phyloP scores from a whole-genome alignment of 2,888 invertebrate species.

The Pristionchus arcanus region DNA sequence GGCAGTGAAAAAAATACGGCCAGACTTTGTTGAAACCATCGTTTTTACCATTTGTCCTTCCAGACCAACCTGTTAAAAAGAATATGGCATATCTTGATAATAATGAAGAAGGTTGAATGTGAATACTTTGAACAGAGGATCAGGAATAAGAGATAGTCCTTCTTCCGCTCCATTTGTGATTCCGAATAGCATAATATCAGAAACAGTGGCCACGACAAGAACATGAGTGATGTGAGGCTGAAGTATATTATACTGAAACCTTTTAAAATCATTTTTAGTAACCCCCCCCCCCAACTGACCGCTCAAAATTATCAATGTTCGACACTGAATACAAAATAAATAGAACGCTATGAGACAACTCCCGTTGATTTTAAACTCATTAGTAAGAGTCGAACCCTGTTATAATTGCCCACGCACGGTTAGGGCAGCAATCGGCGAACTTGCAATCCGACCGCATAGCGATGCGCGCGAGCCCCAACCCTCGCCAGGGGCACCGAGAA shows the following conservation, averaged over 20 bases:
- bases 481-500: too few species aligned
- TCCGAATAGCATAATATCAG: constrained; percentile 93
- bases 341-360: too few species aligned
- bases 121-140: constrained; percentile 87
- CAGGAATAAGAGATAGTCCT: constrained; percentile 63
- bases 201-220: constrained; percentile 93
- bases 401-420: too few species aligned
- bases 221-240: constrained; percentile 90
- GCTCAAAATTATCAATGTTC: too few species aligned
- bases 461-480: too few species aligned
- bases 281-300: too few species aligned
- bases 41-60: constrained; percentile 73
- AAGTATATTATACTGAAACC: constrained; percentile 36
- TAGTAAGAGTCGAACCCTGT: too few species aligned
- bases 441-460: too few species aligned
- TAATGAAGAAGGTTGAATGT: not conserved
- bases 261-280: too few species aligned
- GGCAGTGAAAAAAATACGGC: constrained; percentile 94
- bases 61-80: constrained; percentile 63
- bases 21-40: constrained; percentile 88
- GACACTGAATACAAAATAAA: too few species aligned
- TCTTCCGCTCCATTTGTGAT: constrained; percentile 82
- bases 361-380: too few species aligned
- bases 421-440: too few species aligned
- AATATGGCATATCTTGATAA: not conserved